Conservation (phyloP, 2,113 vertebrate species). For the Oncorhynchus keta region DNA sequence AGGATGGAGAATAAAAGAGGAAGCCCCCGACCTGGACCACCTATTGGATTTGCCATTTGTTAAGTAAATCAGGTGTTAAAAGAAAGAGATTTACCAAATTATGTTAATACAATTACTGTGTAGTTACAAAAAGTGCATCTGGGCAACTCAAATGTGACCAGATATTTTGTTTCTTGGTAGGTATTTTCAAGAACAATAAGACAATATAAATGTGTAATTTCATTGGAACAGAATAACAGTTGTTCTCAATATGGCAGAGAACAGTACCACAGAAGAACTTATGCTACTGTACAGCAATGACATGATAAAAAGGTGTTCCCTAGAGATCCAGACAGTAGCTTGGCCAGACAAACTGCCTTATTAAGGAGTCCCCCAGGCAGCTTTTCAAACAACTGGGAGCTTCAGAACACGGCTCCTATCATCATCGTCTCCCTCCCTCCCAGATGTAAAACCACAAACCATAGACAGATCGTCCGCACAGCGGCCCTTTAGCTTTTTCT, state of each 20-base stretch:
- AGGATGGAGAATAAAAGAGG: no score
- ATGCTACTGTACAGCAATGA: slow-evolving; percentile 10
- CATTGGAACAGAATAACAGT: no score
- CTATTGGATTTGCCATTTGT: no score
- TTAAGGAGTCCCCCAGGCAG: slow-evolving; percentile 60
- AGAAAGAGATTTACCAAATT: no score
- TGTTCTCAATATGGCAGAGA: not conserved
- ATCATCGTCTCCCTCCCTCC: slow-evolving; percentile 18
- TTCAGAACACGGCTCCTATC: slow-evolving; percentile 48
- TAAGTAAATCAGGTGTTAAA: no score
- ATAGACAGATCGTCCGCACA: slow-evolving; percentile 41
- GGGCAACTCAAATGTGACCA: no score
- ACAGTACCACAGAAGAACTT: not conserved
- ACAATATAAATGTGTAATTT: no score
- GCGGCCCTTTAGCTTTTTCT: slow-evolving; percentile 57
- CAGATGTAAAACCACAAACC: slow-evolving; percentile 16
- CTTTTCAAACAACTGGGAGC: slow-evolving; percentile 23
- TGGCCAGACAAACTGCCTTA: slow-evolving; percentile 58
- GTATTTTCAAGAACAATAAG: no score
- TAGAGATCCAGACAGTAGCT: slow-evolving; percentile 17
- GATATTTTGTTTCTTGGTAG: no score
- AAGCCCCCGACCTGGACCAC: no score
- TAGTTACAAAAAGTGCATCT: no score
- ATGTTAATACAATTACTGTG: no score
- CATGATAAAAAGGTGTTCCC: slow-evolving; percentile 39